These are phyloP conservation scores for Platichthys stellatus DNA, from an alignment of 2,113 vertebrate genomes.

Conservation along the genomic window DNA sequence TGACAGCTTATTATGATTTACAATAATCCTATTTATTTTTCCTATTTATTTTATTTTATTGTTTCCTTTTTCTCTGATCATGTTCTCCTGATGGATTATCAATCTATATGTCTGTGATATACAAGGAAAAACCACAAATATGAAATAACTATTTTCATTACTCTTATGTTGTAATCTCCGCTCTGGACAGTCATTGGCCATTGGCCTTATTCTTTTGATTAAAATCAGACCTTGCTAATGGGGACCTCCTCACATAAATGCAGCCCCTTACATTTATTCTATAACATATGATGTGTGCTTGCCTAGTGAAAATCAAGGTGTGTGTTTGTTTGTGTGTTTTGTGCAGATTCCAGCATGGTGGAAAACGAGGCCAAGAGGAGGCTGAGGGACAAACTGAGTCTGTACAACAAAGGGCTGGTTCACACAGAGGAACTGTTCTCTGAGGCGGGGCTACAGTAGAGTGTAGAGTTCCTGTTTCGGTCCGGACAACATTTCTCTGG, in stretches of 20 bases:
- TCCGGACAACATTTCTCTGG: background rate
- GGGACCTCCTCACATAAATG: background rate
- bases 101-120: no score
- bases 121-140: no score
- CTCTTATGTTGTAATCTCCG: no score
- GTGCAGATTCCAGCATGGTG: constrained; percentile 33
- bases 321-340: constrained; percentile 7
- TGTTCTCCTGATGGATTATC: no score
- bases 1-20: no score
- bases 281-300: background rate
- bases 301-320: background rate
- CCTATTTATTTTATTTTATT: no score
- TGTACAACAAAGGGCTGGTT: constrained; percentile 60
- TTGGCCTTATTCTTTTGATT: background rate
- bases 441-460: constrained; percentile 21
- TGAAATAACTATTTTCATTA: no score
- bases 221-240: background rate
- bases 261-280: background rate
- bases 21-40: no score
- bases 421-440: constrained; percentile 67
- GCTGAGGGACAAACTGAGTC: constrained; percentile 62
- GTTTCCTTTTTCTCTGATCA: no score
- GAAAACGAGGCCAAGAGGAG: constrained; percentile 59
- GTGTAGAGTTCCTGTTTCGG: background rate
- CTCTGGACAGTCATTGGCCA: no score